Evolutionary conservation across 2,888 invertebrate genomes (phyloP), one percentile per base, ranked within the genome.

Genomic region (Coenonympha glycerion): DNA sequence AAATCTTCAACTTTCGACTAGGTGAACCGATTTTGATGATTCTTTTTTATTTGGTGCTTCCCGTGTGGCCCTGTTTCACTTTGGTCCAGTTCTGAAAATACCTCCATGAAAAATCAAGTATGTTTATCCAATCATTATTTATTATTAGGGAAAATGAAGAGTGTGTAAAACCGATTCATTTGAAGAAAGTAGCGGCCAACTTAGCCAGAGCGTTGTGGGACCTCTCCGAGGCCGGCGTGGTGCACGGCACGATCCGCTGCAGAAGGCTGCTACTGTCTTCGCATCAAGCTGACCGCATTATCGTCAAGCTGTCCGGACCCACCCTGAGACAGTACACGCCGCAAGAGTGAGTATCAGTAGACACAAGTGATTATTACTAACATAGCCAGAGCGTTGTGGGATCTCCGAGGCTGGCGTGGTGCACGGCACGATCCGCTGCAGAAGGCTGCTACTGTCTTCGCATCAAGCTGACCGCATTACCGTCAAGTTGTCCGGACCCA

Each of bases 151-250:
- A 76, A 53, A 74, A 85, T 49, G 78, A 73, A 15, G 73, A 84
- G 2, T 79, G 85, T 24, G 77, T 93, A 3, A 89, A 90, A 64
- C 81, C 89, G 1, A 89, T 93, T 0, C 94, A 95, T 69, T 83
- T 96, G 59, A 91, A 96, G 59, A 95, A 96, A 75, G 93, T 95
- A 34, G 90, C 94, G 6, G 92, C 93, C 21, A 92, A 92, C 47
- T 74, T 97, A 46, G 95, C 96, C 1, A 92, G 93, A 22, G 96
- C 95, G 6, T 84, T 97, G 19, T 95, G 94, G 91, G 94, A 95
- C 80, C 84, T 97, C 80, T 94, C 94, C 69, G 95, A 95, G 73
- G 92, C 93, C 62, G 90, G 91, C 30, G 90, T 95, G 22, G 92
- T 94, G 44, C 97, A 97, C 83, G 96, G 95, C 9, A 92, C 92